Evolutionary conservation across 2,888 invertebrate species (phyloP).

Genomic region (Prionchulus punctatus): DNA sequence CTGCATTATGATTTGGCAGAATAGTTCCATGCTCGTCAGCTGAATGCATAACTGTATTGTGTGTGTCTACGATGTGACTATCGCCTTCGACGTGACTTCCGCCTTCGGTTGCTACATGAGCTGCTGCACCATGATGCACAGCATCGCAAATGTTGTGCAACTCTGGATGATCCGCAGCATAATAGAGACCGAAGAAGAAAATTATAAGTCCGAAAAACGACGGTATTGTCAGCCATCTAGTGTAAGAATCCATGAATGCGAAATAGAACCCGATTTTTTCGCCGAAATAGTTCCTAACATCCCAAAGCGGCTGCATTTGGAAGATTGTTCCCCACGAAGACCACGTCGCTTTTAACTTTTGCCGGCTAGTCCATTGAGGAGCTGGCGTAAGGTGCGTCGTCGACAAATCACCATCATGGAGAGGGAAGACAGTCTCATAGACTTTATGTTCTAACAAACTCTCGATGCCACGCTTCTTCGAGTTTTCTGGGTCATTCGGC

Average conservation of each 20-base stretch:
- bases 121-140: no score
- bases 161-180: no score
- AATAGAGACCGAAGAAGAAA: background rate
- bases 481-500: background rate
- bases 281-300: background rate
- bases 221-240: background rate
- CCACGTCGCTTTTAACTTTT: background rate
- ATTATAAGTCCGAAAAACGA: background rate
- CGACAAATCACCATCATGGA: conserved; percentile 9
- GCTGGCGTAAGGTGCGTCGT: no score
- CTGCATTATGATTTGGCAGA: no score
- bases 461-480: conserved; percentile 1
- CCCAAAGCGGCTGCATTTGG: background rate
- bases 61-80: no score
- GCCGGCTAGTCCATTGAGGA: background rate
- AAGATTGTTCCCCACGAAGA: background rate
- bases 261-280: conserved; percentile 4
- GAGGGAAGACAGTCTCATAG: conserved; percentile 7
- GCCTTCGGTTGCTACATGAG: no score
- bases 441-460: conserved; percentile 3
- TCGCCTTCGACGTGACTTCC: no score
- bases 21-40: no score
- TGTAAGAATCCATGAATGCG: conserved; percentile 2
- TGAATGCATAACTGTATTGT: no score
- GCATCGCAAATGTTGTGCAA: no score